phyloP scores from a whole-genome alignment of 2,888 invertebrate genomes.

The Eupithecia exiguata region DNA sequence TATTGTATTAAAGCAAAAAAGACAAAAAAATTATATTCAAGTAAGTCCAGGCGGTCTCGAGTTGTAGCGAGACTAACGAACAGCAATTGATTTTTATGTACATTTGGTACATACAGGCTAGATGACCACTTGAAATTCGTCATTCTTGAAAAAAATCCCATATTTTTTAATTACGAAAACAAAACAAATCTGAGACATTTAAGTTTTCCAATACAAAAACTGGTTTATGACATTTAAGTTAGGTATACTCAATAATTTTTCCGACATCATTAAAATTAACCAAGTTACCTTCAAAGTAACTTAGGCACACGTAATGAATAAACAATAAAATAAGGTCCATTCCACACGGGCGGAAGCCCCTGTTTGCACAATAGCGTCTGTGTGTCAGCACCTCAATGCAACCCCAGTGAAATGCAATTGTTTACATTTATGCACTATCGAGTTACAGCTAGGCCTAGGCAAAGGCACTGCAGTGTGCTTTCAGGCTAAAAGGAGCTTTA shows the following conservation, averaged over 20 bases:
- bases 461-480: not conserved
- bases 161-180: no score
- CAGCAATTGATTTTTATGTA: no score
- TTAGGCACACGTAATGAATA: slow-evolving; percentile 27
- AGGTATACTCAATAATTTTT: not conserved
- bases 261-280: not conserved
- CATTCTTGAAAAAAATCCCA: no score
- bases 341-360: slow-evolving; percentile 61
- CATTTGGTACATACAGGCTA: no score
- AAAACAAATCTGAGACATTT: no score
- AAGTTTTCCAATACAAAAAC: no score
- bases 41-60: no score
- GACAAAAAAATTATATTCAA: no score
- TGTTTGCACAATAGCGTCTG: slow-evolving; percentile 73
- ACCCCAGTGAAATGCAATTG: slow-evolving; percentile 79
- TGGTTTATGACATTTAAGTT: not conserved
- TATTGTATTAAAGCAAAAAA: no score
- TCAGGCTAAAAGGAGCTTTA: slow-evolving; percentile 7
- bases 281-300: not conserved
- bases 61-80: no score
- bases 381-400: slow-evolving; percentile 68
- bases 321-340: slow-evolving; percentile 59
- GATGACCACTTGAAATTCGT: no score
- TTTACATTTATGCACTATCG: slow-evolving; percentile 80
- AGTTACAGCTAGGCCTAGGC: slow-evolving; percentile 61